A percentile compares a stretch with the other conserved stretches of the same genome.
phyloP scores from a whole-genome alignment of 2,888 invertebrate species.

The Microplitis deprimator region DNA sequence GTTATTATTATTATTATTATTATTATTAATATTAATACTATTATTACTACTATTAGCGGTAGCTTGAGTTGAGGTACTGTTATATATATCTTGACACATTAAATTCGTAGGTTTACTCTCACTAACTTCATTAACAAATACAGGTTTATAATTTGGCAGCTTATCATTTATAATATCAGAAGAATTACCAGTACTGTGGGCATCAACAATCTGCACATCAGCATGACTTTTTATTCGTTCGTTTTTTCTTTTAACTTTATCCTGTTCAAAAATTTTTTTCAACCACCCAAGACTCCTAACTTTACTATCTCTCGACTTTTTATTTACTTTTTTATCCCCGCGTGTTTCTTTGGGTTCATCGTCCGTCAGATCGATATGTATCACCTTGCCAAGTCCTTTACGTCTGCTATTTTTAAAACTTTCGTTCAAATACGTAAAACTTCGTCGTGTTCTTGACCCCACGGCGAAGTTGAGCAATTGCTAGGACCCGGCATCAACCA shows the following conservation, averaged over 20 bases:
- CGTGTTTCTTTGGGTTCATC: slow-evolving; percentile 46
- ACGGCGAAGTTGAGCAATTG: slow-evolving; percentile 2
- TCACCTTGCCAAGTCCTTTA: slow-evolving; percentile 52
- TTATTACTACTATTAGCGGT: slow-evolving; percentile 19
- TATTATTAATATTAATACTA: slow-evolving; percentile 30
- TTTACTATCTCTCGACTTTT: slow-evolving; percentile 27
- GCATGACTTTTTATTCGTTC: slow-evolving; percentile 38
- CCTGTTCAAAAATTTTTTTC: slow-evolving; percentile 45
- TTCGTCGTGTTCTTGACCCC: not conserved
- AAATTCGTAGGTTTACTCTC: slow-evolving; percentile 42
- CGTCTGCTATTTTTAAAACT: slow-evolving; percentile 39
- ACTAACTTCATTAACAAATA: slow-evolving; percentile 52
- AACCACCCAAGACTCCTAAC: slow-evolving; percentile 16
- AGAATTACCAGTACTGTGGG: slow-evolving; percentile 53
- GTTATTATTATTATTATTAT: slow-evolving; percentile 22
- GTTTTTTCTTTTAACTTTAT: slow-evolving; percentile 47
- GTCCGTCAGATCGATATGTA: slow-evolving; percentile 58
- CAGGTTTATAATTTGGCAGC: slow-evolving; percentile 43
- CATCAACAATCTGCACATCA: slow-evolving; percentile 50
- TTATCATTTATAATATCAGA: slow-evolving; percentile 31
- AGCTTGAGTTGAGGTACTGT: slow-evolving; percentile 18
- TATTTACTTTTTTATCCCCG: slow-evolving; percentile 40
- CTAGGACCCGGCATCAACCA: not conserved
- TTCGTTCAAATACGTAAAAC: slow-evolving; percentile 24
- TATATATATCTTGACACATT: slow-evolving; percentile 33